These are phyloP conservation scores for Pseudomyrmex pallidus DNA, from an alignment of 1,140 invertebrate species.

Conservation along the genomic window DNA sequence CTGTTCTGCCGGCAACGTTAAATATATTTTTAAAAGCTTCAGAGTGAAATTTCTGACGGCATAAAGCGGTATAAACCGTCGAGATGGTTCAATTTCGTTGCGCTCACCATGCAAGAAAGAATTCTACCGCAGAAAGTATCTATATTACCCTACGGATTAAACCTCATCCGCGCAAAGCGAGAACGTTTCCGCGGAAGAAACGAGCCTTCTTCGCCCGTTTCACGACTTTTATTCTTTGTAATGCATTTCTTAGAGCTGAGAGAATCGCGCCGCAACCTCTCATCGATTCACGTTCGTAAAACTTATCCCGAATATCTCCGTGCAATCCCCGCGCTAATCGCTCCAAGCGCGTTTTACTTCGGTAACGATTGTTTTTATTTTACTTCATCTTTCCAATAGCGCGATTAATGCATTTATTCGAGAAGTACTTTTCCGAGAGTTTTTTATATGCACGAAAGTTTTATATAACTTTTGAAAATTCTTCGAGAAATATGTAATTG, in stretches of 20 bases:
- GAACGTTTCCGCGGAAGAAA: neutral
- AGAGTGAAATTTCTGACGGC: neutral
- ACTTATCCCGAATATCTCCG: neutral
- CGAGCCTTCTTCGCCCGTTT: neutral
- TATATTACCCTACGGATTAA: conserved; percentile 36
- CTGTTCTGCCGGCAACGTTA: neutral
- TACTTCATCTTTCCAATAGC: neutral
- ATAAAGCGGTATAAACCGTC: neutral
- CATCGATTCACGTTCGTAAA: neutral
- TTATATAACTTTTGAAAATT: neutral
- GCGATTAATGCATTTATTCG: neutral
- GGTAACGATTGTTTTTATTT: conserved; percentile 1
- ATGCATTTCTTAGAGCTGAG: conserved; percentile 21
- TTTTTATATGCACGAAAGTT: neutral
- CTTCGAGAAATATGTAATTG: neutral
- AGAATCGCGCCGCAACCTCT: neutral
- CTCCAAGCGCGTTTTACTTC: neutral
- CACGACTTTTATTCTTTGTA: conserved; percentile 33
- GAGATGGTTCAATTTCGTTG: neutral
- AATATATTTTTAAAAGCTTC: conserved; percentile 29
- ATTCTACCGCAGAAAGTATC: conserved; percentile 30
- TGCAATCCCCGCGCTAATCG: neutral
- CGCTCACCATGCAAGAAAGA: neutral
- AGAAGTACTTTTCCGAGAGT: no score
- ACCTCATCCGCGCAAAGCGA: neutral